These are phyloP conservation scores for Idaea dimidiata DNA, from an alignment of 2,888 invertebrate genomes.

Conservation along the genomic window DNA sequence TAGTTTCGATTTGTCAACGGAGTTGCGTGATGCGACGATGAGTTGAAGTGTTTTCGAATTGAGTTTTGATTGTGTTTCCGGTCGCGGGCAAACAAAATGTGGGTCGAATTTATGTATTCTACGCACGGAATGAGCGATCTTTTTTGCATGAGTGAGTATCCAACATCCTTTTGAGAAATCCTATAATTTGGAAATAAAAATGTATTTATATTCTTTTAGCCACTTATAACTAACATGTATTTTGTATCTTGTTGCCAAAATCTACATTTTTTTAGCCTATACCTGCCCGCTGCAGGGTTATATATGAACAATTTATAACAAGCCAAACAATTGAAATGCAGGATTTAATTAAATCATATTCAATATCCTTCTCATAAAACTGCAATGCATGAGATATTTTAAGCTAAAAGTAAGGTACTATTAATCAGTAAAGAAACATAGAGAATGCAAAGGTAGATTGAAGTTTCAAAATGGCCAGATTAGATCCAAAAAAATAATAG, in stretches of 20 bases:
- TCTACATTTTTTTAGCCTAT: too few species aligned
- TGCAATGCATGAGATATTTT: too few species aligned
- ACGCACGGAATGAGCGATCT: slow-evolving; percentile 51
- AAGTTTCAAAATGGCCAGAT: neutral
- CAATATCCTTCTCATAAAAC: too few species aligned
- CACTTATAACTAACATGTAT: too few species aligned
- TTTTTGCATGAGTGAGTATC: slow-evolving; percentile 30
- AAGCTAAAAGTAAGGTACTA: too few species aligned
- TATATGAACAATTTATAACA: too few species aligned
- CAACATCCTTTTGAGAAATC: slow-evolving; percentile 6
- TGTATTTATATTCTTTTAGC: neutral
- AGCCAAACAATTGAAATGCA: too few species aligned
- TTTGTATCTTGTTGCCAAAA: too few species aligned
- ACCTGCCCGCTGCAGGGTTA: too few species aligned
- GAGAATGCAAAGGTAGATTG: neutral
- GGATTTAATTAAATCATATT: too few species aligned
- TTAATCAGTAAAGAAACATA: neutral
- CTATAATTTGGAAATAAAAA: slow-evolving; percentile 8
- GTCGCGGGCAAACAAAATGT: slow-evolving; percentile 53
- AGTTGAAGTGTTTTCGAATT: slow-evolving; percentile 65
- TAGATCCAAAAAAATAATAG: slow-evolving; percentile 7
- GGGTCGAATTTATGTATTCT: slow-evolving; percentile 63
- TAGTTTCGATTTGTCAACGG: slow-evolving; percentile 42
- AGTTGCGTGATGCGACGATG: slow-evolving; percentile 57
- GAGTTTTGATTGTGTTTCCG: slow-evolving; percentile 70